Percentiles rank a stretch among this genome's conserved stretches.
Evolutionary conservation across 1,140 invertebrate genomes (phyloP).

Genomic region (Theocolax elegans): DNA sequence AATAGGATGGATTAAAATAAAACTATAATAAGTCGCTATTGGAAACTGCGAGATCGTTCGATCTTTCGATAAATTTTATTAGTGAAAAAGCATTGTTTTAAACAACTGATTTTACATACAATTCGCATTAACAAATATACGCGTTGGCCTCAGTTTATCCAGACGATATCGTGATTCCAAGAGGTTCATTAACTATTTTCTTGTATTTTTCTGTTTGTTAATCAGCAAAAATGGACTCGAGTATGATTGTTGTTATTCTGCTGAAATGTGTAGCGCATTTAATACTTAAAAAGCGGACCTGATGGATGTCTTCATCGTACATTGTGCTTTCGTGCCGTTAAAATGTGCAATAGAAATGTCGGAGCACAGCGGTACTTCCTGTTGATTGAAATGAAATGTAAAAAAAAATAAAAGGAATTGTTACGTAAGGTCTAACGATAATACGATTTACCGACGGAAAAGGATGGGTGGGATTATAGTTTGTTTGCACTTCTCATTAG

Average conservation of each 20-base stretch:
- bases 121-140: conserved; percentile 37
- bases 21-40: conserved; percentile 32
- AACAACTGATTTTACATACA: conserved; percentile 44
- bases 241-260: conserved; percentile 15
- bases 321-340: conserved; percentile 25
- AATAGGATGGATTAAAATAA: too few relatives aligned
- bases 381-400: conserved; percentile 1
- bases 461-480: conserved; percentile 8
- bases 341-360: conserved; percentile 9
- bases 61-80: conserved; percentile 43
- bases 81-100: conserved; percentile 44
- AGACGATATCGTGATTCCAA: conserved; percentile 25
- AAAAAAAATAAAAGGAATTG: neutral
- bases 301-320: conserved; percentile 7
- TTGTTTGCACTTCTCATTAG: conserved; percentile 9
- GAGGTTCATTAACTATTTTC: neutral
- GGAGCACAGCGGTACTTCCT: neutral
- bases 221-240: conserved; percentile 25
- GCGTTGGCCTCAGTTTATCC: conserved; percentile 27
- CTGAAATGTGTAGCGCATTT: conserved; percentile 11
- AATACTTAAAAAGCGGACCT: conserved; percentile 21
- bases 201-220: neutral
- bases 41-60: conserved; percentile 42
- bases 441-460: neutral
- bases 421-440: too few relatives aligned